Evolutionary conservation across 2,797 vertebrate species (phyloP), one percentile per base, ranked within the genome.

Genomic region (Octomys mimax): DNA sequence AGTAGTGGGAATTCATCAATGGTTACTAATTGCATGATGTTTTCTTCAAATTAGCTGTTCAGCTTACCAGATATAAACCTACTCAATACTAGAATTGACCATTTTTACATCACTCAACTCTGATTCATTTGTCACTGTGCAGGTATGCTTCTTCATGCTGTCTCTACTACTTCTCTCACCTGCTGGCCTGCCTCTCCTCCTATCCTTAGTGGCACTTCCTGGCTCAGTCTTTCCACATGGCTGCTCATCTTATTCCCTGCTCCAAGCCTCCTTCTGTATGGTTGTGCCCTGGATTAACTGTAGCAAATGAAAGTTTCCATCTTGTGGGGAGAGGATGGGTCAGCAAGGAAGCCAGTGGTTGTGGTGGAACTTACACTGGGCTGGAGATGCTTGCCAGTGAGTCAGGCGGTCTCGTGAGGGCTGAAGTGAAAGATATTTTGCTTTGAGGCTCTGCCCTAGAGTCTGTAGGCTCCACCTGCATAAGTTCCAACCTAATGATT

Each of bases 401-500:
- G 13, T 24, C 16, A 22, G 82, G 49, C 24, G 24, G 22, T 78
- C 18, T 36, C 71, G 21, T 82, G 31, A 4, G 36, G 13, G 22
- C 57, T 33, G 1, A 39, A 82, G 75, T 46, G 46, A 62, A 89
- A 46, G 68, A 36, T 10, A 42, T n/a, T 24, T 7, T 39, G 71
- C 16, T 49, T 59, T n/a, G 42, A 22, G 77, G 52, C 33, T 89
- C 81, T 86, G 92, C 31, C 33, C 28, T 28, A 16, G 39, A 54
- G 1, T 9, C 36, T 26, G 22, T 31, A 46, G 33, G 46, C 21
- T 59, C 36, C 68, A 64, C 13, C 22, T 81, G 19, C 70, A 77
- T 64, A 66, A 54, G 24, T 92, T 59, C 61, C 89, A 61, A 89
- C 42, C 42, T 39, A 84, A 39, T 39, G 31, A 82, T 54, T 92